Evolutionary conservation across 2,888 invertebrate species (phyloP), one percentile per base, ranked within the genome.

Genomic region (Abscondita cerata): DNA sequence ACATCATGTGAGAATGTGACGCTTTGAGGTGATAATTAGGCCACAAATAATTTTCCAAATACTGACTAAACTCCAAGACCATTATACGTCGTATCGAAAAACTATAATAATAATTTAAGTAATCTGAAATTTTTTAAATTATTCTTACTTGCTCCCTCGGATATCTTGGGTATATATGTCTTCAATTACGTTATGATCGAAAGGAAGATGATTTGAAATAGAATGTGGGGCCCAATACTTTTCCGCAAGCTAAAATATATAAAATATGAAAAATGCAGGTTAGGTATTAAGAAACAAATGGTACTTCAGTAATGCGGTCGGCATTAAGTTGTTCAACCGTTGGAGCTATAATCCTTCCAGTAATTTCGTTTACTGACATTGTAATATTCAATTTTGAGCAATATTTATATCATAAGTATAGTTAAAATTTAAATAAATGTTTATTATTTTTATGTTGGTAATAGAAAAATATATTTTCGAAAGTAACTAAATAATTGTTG

Each of bases 51-150:
- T 93, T 95, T 81, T 99, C 99, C 70, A 99, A 80, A 80, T 98
- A 99, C 76, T 98, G 98, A 65, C 96, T 97, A 80, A 97, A 96
- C 81, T 98, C 98, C 59, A 98, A 82, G 86, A 97, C 91, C 91
- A 97, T 96, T 65, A 96, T 92, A 55, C 96, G 87, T n/a, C 94
- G 86, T 2, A 92, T 89, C 9, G 92, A 88, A 80, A 91, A 91
- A 74, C 89, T 87, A 77, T 1, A 82, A 78, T 65, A 60, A 65
- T 62, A 63, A 67, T 64, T 53, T 19, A 68, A 68, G 55, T 64
- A 62, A 44, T 60, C 47, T 9, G 18, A 34, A 58, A 6, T 5
- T 46, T 47, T n/a, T 52, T 44, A 50, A 18, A 50, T 36, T 38
- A 41, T 18, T 76, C 86, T 84, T 83, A 91, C 88, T 89, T 91